Evolutionary conservation across 2,113 vertebrate genomes (phyloP).

Genomic region (Nanger granti): DNA sequence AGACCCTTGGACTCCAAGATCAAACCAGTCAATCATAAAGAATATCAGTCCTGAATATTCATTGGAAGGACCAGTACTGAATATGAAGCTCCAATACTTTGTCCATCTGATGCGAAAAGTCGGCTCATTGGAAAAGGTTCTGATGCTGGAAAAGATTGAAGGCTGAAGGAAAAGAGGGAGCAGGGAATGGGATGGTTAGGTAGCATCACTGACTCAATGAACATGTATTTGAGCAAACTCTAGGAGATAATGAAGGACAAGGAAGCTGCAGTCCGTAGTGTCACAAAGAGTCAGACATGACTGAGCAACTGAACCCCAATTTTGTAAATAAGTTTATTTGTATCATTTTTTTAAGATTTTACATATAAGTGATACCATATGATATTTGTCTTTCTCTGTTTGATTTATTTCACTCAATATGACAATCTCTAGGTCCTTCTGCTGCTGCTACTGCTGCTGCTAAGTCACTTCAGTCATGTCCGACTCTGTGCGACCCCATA

Average conservation of each 20-base stretch:
- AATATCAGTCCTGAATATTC: not conserved
- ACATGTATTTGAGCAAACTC: not conserved
- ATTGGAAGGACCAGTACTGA: not conserved
- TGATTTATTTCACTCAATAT: not conserved
- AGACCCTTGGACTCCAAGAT: not conserved
- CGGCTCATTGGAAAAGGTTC: not conserved
- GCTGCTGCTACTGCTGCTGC: too few relatives aligned
- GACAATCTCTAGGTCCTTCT: not conserved
- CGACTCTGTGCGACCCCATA: accelerated
- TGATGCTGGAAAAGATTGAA: not conserved
- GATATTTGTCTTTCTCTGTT: not conserved
- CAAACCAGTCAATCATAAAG: not conserved
- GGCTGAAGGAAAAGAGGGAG: not conserved
- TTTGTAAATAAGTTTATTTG: not conserved
- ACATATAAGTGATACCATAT: not conserved
- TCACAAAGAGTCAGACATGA: not conserved
- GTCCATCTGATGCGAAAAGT: not conserved
- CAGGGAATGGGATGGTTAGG: not conserved
- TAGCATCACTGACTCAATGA: not conserved
- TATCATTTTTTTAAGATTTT: not conserved
- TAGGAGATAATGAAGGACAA: not conserved
- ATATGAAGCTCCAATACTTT: not conserved
- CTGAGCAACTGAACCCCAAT: not conserved
- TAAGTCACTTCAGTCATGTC: too few relatives aligned
- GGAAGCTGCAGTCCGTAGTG: not conserved